Conservation (phyloP, 2,888 invertebrate species). For the Cryptus viduatorius region DNA sequence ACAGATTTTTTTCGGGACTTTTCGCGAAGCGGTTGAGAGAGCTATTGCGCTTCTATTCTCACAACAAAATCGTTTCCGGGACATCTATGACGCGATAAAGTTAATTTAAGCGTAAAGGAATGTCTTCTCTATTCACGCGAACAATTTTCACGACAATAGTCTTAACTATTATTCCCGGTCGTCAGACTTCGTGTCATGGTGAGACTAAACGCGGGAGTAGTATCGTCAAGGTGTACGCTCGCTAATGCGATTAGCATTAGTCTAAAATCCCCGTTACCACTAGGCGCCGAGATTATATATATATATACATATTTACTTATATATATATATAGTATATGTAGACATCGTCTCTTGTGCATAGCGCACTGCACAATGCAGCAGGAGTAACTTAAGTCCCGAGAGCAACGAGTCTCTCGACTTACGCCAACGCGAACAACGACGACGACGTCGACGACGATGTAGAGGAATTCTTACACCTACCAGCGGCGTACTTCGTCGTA, state of each 20-base stretch:
- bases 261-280: slow-evolving; percentile 45
- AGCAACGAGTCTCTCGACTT: slow-evolving; percentile 43
- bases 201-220: slow-evolving; percentile 21
- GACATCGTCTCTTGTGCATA: not conserved
- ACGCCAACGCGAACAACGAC: slow-evolving; percentile 40
- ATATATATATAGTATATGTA: not conserved
- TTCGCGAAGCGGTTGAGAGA: no score
- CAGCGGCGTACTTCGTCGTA: not conserved
- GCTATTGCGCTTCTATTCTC: no score
- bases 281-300: not conserved
- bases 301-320: not conserved
- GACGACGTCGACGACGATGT: slow-evolving; percentile 24
- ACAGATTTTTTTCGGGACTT: no score
- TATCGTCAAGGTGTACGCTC: slow-evolving; percentile 44
- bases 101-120: no score
- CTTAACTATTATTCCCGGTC: not conserved
- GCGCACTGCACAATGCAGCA: slow-evolving; percentile 18
- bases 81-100: no score
- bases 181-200: slow-evolving; percentile 10
- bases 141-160: no score
- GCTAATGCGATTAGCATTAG: slow-evolving; percentile 56
- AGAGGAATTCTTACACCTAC: slow-evolving; percentile 24
- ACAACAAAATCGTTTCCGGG: no score
- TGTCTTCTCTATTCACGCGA: no score
- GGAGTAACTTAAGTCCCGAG: slow-evolving; percentile 36